Percentiles rank a stretch among this genome's conserved stretches.
Conservation (phyloP, 2,888 invertebrate genomes). For the Gibbula magus region DNA sequence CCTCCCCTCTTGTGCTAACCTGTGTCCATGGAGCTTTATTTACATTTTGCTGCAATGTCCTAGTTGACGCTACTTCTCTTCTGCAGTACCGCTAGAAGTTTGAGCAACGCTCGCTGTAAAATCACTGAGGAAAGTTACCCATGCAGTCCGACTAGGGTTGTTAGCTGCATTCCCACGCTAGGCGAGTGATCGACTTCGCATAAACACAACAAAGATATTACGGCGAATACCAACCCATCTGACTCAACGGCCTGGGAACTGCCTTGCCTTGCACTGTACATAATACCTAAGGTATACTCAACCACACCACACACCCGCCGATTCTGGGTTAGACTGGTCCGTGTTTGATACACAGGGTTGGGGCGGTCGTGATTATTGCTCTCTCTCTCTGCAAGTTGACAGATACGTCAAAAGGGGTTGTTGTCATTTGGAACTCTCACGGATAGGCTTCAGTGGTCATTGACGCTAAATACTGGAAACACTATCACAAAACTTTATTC, state of each 20-base stretch:
- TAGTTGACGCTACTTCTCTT: not conserved
- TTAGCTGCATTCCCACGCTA: conserved; percentile 11
- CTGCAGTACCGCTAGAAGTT: not conserved
- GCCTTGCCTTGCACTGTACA: no score
- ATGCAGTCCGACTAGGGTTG: not conserved
- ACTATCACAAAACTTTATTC: no score
- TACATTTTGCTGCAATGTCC: not conserved
- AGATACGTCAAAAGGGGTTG: no score
- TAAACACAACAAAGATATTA: conserved; percentile 22
- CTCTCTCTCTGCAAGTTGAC: no score
- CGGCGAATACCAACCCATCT: not conserved
- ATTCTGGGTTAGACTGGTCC: no score
- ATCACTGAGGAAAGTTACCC: not conserved
- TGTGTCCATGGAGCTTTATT: conserved; percentile 9
- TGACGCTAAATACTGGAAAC: no score
- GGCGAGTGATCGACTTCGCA: conserved; percentile 6
- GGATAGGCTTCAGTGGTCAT: no score
- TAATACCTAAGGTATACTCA: no score
- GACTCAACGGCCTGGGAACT: conserved; percentile 19
- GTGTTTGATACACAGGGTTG: no score
- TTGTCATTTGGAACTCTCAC: no score
- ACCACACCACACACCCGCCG: no score
- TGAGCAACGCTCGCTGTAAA: conserved; percentile 18
- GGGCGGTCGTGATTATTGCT: no score
- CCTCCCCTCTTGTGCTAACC: conserved; percentile 1